These are phyloP conservation scores for Myoxocephalus aenaeus DNA, from an alignment of 2,797 vertebrate genomes.

Conservation along the genomic window DNA sequence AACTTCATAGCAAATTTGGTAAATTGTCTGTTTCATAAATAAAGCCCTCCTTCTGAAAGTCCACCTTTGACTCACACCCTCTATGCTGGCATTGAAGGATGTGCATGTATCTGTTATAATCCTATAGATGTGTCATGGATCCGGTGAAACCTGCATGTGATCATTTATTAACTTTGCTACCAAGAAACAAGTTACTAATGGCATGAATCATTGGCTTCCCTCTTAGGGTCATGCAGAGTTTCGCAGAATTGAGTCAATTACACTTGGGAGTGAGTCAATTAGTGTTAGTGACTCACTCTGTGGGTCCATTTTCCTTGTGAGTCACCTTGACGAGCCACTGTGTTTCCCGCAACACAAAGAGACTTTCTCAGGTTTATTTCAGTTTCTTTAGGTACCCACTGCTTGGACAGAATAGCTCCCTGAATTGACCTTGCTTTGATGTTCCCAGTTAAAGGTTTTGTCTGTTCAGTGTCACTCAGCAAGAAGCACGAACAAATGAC, in stretches of 20 bases:
- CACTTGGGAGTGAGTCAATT: conserved; percentile 61
- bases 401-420: conserved; percentile 60
- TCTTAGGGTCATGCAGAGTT: conserved; percentile 68
- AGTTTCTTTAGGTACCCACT: conserved; percentile 42
- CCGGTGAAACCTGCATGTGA: conserved; percentile 22
- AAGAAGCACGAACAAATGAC: conserved; percentile 71
- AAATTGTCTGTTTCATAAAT: neutral
- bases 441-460: conserved; percentile 66
- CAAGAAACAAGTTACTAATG: conserved; percentile 27
- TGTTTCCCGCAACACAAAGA: conserved; percentile 65
- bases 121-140: conserved; percentile 31
- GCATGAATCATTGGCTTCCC: conserved; percentile 43
- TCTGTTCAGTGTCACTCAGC: conserved; percentile 71
- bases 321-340: conserved; percentile 60
- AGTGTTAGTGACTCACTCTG: conserved; percentile 67
- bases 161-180: conserved; percentile 43
- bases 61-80: neutral
- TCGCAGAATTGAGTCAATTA: conserved; percentile 65
- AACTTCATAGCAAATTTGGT: neutral
- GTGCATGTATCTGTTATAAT: conserved; percentile 12
- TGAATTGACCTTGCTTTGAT: conserved; percentile 74
- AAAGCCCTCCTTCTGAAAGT: neutral
- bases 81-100: neutral
- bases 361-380: conserved; percentile 38
- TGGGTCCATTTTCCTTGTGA: conserved; percentile 65